These are phyloP conservation scores for Muscicapa comitata DNA, from an alignment of 2,797 vertebrate genomes.

Conservation along the genomic window DNA sequence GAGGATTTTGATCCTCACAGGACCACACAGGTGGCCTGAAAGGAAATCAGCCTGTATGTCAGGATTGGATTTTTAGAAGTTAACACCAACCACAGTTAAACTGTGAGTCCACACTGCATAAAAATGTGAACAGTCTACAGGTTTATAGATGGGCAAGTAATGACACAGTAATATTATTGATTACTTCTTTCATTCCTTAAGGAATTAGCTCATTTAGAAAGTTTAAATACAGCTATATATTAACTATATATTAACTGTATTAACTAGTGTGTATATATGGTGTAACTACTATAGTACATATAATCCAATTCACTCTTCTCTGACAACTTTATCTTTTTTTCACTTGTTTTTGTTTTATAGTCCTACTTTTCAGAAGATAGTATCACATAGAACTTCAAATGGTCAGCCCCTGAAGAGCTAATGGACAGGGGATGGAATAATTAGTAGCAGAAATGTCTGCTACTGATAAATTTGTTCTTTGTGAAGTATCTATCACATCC, in stretches of 20 bases:
- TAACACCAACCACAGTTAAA: not conserved
- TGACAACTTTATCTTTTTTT: not conserved
- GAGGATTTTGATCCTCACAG: not conserved
- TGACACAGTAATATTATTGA: not conserved
- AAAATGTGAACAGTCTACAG: not conserved
- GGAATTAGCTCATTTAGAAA: not conserved
- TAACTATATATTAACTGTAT: not conserved
- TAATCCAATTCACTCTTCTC: not conserved
- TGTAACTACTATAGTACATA: not conserved
- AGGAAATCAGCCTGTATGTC: not conserved
- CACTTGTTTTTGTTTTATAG: not conserved
- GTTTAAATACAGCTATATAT: not conserved
- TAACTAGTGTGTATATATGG: not conserved
- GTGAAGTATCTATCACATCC: not conserved
- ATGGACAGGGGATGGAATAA: not conserved
- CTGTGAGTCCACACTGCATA: not conserved
- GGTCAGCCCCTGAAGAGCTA: not conserved
- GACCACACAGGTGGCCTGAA: not conserved
- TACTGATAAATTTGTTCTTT: not conserved
- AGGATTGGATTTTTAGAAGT: not conserved
- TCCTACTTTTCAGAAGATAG: not conserved
- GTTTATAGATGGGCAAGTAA: not conserved
- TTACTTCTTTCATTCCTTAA: not conserved
- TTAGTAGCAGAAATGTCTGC: not conserved
- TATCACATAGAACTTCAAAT: not conserved